Base-by-base conservation (phyloP, 1,140 invertebrate species). In the Zaprionus gabonicus region DNA sequence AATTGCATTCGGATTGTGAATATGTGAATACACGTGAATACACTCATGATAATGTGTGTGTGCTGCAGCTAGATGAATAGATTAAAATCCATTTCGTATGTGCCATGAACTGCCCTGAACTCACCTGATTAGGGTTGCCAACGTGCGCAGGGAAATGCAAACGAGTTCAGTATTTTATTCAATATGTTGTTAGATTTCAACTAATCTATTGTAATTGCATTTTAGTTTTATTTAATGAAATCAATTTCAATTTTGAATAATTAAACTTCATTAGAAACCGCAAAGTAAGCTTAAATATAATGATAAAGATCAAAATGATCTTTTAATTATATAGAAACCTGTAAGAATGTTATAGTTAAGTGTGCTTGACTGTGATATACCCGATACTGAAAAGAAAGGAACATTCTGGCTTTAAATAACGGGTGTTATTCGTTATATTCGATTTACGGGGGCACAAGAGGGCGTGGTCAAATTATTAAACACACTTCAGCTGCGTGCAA, bases 1-100 rank as follows among this genome's bases (percentile, higher is more conserved):
- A 88, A 87, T 72, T 81, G 85, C 76, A 90, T 82, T 90, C 20
- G 83, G 78, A 88, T 76, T 62, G 44, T 65, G 56, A 53, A 74
- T 57, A 70, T 63, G 46, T 34, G 31, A 34, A 34, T 27, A 27
- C 27, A 51, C 28, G 17, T 27, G 31, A 51, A 67, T 72, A 72
- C 56, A 70, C 57, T 62, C 34, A 56, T 51, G 68, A 28, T 64
- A 73, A 23, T 23, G 64, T 77, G 55, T 56, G 71, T 62, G 78
- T 71, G 53, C 75, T 81, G 38, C 44, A 71, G 55, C 15, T 65
- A 53, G 46, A 58, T 64, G 23, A 65, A 51, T 56, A 59, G 53
- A 53, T 64, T 57, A 64, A 58, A 46, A 15, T n/a, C 20, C 17
- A 31, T 41, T 46, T 59, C 27, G 31, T 20, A 31, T 25, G n/a